Base-by-base conservation (phyloP, 2,888 invertebrate genomes). In the Tricholauxania praeusta region DNA sequence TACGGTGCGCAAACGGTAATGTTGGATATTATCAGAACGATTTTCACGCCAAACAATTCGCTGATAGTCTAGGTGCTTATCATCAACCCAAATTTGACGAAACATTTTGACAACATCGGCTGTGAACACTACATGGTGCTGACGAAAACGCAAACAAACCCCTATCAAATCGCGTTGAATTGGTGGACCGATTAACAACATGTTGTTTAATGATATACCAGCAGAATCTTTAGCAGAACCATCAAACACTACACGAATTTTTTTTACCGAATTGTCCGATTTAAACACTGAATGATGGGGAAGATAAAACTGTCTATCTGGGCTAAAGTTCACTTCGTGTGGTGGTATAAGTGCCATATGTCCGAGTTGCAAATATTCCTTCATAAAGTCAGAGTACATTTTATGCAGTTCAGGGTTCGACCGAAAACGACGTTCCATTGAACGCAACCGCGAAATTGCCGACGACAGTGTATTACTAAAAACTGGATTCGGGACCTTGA, bases 71-170 rank as follows among this genome's bases (percentile, higher is more conserved):
- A 53, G 53, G 28, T 78, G 77, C 0, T 70, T 39, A 2, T 75
- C 57, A 10, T 71, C 12, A 0, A 77, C 52, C 77, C 76, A 76
- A n/a, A 79, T 77, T 48, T 77, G 76, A 2, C 75, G 73, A 53
- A 77, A 76, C 76, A 77, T 77, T 22, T 78, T 76, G 12, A 74
- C 65, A 8, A 77, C 74, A 51, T 74, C 75, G 0, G 75, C 72
- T 6, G 73, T 72, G 14, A 76, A 75, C 1, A 73, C 75, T 12
- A 69, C 75, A 1, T 51, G 10, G 71, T 76, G 74, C 12, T 74
- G 57, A 3, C 78, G 75, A 72, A 78, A 79, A 7, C 75, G 63
- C 14, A 75, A 32, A 14, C 73, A 78, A 3, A 77, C 77, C 3
- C 71, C 74, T 28, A 77, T 64, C 15, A 77, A 32, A 59, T 77